Conservation (phyloP, 1,140 invertebrate species). For the Drosophila paulistorum region DNA sequence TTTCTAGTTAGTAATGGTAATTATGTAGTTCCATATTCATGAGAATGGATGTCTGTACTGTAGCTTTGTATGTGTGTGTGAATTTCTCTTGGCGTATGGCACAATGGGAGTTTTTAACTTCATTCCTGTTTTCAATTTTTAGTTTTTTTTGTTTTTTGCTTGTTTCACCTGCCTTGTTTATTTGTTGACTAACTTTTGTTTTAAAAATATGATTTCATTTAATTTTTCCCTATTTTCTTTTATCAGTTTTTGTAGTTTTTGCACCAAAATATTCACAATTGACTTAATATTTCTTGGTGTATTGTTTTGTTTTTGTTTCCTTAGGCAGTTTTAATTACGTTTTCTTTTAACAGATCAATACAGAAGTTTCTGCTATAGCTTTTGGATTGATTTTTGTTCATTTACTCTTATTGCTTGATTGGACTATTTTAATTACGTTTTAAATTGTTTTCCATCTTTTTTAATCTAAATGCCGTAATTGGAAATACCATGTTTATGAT, state of each 20-base stretch:
- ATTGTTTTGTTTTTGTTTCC: slow-evolving; percentile 15
- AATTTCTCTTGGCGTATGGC: slow-evolving; percentile 58
- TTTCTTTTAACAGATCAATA: slow-evolving; percentile 21
- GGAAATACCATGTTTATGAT: slow-evolving; percentile 53
- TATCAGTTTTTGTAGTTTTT: neutral
- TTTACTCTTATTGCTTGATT: slow-evolving; percentile 56
- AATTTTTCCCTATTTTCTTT: neutral
- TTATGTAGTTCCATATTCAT: neutral
- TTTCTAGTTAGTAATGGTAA: neutral
- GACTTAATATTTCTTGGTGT: slow-evolving; percentile 6
- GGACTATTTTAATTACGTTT: slow-evolving; percentile 50
- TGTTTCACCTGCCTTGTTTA: slow-evolving; percentile 41
- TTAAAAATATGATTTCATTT: slow-evolving; percentile 6
- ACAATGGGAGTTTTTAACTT: slow-evolving; percentile 58
- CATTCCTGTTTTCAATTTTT: slow-evolving; percentile 18
- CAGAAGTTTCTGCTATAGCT: slow-evolving; percentile 45
- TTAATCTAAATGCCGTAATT: slow-evolving; percentile 58
- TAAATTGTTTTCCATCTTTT: slow-evolving; percentile 33
- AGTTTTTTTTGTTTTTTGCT: neutral
- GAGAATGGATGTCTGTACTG: slow-evolving; percentile 8
- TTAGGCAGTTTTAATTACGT: slow-evolving; percentile 15
- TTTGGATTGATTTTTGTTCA: slow-evolving; percentile 35
- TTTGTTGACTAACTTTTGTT: slow-evolving; percentile 43
- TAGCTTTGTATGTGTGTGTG: slow-evolving; percentile 12
- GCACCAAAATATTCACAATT: slow-evolving; percentile 5